Evolutionary conservation across 1,140 invertebrate species (phyloP), one percentile per base, ranked within the genome.

Genomic region (Mycetomoellerius zeteki): DNA sequence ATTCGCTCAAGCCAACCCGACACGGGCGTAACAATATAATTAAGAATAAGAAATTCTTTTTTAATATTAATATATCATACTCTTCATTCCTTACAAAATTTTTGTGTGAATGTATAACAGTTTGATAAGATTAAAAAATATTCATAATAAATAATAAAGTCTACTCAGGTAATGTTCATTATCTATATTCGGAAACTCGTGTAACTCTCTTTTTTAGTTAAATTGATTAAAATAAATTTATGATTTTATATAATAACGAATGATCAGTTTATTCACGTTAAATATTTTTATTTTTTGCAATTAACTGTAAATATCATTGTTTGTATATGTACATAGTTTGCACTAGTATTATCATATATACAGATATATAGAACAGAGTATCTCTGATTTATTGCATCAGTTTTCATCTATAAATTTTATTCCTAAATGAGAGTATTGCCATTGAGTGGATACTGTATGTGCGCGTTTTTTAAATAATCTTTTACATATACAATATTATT

Each of bases 251-350:
- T n/a, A n/a, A n/a, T n/a, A n/a, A n/a, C n/a, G 6, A 14, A 21
- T 16, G 8, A 43, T 12, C 14, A n/a, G 19, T 72, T 82, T 58
- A 72, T 7, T 82, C 6, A 73, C 21, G 19, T 58, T 82, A 37
- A 82, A 73, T 73, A 82, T 72, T 16, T 82, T 73, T 82, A 82
- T 82, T 82, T 58, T 8, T 81, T 81, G 24, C 19, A 82, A 82
- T 82, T 73, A 58, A 7, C 67, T 72, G 72, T 82, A 72, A 82
- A 73, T 73, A 72, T 73, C 14, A 16, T 60, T 43, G 30, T 62
- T 24, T n/a, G 8, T 27, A 24, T 64, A 19, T 82, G 19, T 82
- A 82, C 80, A 80, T 16, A n/a, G 14, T 27, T 71, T 82, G 21
- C 54, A 73, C 14, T 73, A 27, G 21, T 58, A 43, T 47, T 43